Percentiles rank a stretch among this genome's conserved stretches.
phyloP scores from a whole-genome alignment of 2,888 invertebrate species.

The Drosophila buzzatii region DNA sequence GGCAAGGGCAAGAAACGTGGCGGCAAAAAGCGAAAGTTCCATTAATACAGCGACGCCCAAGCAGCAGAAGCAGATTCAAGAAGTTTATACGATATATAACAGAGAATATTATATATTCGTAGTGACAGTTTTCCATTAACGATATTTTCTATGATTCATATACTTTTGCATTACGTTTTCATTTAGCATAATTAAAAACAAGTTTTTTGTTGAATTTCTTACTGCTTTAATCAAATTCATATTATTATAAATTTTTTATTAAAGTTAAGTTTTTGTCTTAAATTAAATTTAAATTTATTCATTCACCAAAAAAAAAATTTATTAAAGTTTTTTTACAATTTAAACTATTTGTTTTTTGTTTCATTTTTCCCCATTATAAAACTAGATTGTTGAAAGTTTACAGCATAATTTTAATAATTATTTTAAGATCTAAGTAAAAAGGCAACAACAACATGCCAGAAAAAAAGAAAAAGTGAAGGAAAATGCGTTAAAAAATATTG shows the following conservation, averaged over 20 bases:
- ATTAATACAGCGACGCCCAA: constrained; percentile 68
- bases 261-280: constrained; percentile 51
- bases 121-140: constrained; percentile 38
- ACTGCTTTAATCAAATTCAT: constrained; percentile 32
- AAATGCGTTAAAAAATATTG: constrained; percentile 40
- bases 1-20: constrained; percentile 83
- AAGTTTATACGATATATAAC: constrained; percentile 1
- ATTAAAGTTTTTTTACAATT: constrained; percentile 33
- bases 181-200: constrained; percentile 21
- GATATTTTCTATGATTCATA: constrained; percentile 20
- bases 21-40: constrained; percentile 86
- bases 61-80: neutral
- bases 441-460: constrained; percentile 57
- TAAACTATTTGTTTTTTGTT: constrained; percentile 16
- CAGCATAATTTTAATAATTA: constrained; percentile 4
- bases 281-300: constrained; percentile 16
- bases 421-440: constrained; percentile 1
- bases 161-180: constrained; percentile 31
- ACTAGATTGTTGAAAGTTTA: constrained; percentile 7
- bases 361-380: constrained; percentile 1
- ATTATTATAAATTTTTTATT: constrained; percentile 30
- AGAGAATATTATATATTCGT: constrained; percentile 4
- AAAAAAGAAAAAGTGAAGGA: constrained; percentile 14
- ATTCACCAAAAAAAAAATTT: neutral
- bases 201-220: constrained; percentile 42